A percentile compares a stretch with the other conserved stretches of the same genome.
These are phyloP conservation scores for Melolontha melolontha DNA, from an alignment of 2,888 invertebrate genomes.

Conservation along the genomic window DNA sequence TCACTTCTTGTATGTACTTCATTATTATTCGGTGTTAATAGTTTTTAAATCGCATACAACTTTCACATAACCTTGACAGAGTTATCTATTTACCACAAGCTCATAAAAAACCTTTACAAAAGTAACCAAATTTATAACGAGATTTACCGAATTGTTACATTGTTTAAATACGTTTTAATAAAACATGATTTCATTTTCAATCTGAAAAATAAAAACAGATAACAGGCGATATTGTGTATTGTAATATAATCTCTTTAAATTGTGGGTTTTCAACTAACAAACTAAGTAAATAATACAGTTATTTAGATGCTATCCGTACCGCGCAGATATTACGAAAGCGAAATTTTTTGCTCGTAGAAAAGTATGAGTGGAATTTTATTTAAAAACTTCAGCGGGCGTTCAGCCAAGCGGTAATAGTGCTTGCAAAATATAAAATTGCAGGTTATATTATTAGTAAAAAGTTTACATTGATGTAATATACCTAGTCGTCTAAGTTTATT, in stretches of 20 bases:
- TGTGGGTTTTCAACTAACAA: too few relatives aligned
- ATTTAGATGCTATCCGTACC: not conserved
- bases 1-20: not conserved
- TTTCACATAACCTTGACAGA: constrained; percentile 27
- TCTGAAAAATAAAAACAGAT: too few relatives aligned
- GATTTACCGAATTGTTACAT: constrained; percentile 8
- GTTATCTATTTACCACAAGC: not conserved
- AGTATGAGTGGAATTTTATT: constrained; percentile 24
- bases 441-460: constrained; percentile 13
- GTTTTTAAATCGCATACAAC: constrained; percentile 27
- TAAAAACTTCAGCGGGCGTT: constrained; percentile 10
- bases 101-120: constrained; percentile 2
- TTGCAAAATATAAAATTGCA: constrained; percentile 31
- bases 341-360: constrained; percentile 12
- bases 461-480: constrained; percentile 8
- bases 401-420: constrained; percentile 14
- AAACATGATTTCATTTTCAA: too few relatives aligned
- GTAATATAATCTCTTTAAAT: too few relatives aligned
- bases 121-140: not conserved
- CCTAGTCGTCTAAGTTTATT: too few relatives aligned
- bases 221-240: too few relatives aligned
- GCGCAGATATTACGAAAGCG: constrained; percentile 11
- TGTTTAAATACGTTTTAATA: not conserved
- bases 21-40: constrained; percentile 19
- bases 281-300: not conserved